phyloP scores from a whole-genome alignment of 2,888 invertebrate species.

The Trachelus iudaicus region DNA sequence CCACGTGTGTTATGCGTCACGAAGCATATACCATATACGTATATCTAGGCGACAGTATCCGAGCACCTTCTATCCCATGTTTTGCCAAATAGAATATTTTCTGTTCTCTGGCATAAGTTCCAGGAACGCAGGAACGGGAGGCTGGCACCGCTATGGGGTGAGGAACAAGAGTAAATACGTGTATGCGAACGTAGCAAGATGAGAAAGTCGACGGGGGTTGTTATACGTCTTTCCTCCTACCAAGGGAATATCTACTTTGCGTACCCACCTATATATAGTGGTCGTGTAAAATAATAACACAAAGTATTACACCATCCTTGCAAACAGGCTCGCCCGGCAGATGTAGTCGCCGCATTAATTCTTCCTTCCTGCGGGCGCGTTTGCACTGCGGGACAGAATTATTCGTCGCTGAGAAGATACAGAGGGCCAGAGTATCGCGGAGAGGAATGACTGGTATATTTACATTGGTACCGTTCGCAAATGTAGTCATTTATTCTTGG shows the following conservation, averaged over 20 bases:
- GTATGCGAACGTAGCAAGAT: constrained; percentile 24
- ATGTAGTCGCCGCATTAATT: constrained; percentile 1
- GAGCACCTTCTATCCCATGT: constrained; percentile 24
- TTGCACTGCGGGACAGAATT: neutral
- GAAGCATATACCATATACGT: neutral
- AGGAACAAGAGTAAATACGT: constrained; percentile 23
- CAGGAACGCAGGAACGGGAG: constrained; percentile 17
- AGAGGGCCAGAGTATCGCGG: neutral
- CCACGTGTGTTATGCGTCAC: neutral
- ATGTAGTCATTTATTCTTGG: neutral
- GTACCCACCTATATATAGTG: neutral
- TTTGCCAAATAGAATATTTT: constrained; percentile 49
- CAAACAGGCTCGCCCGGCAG: constrained; percentile 4
- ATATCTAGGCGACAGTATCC: neutral
- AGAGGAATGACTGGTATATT: neutral
- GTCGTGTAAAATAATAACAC: constrained; percentile 1
- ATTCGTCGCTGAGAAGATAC: neutral
- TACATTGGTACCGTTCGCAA: neutral
- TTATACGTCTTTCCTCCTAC: constrained; percentile 4
- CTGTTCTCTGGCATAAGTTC: constrained; percentile 33
- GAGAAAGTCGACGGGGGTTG: constrained; percentile 21
- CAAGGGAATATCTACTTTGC: neutral
- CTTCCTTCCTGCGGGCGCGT: neutral
- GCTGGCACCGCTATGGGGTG: neutral
- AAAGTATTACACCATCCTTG: constrained; percentile 1